These are phyloP conservation scores for Synanthedon tipuliformis DNA, from an alignment of 2,888 invertebrate genomes.

Conservation along the genomic window DNA sequence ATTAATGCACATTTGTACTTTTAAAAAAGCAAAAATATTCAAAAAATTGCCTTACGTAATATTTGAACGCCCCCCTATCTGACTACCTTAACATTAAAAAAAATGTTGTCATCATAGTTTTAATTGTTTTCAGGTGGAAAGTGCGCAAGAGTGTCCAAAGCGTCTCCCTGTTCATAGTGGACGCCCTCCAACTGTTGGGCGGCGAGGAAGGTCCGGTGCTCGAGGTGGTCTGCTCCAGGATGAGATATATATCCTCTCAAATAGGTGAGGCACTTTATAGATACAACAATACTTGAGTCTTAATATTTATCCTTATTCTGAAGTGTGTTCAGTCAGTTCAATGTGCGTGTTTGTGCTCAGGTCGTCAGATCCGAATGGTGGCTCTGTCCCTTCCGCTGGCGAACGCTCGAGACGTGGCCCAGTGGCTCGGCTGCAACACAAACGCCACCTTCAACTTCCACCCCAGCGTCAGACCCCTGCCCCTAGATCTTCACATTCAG, in stretches of 20 bases:
- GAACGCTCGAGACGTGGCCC: constrained; percentile 94
- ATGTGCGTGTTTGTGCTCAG: constrained; percentile 17
- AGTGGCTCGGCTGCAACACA: constrained; percentile 95
- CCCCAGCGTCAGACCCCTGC: constrained; percentile 95
- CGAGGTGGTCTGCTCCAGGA: constrained; percentile 91
- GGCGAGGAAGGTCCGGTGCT: constrained; percentile 94
- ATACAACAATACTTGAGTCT: too few relatives aligned
- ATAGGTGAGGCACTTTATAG: constrained; percentile 68
- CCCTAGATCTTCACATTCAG: constrained; percentile 94
- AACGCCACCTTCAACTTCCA: constrained; percentile 98
- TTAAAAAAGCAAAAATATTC: too few relatives aligned
- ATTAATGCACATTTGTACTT: neutral
- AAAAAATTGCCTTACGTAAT: neutral
- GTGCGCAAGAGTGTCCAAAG: constrained; percentile 98
- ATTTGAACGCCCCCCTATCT: neutral
- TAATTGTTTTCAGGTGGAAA: constrained; percentile 82
- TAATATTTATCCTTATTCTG: too few relatives aligned
- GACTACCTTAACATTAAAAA: neutral
- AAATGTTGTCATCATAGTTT: too few relatives aligned
- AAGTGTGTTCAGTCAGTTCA: too few relatives aligned
- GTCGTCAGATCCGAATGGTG: constrained; percentile 89
- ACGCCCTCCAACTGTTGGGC: constrained; percentile 92
- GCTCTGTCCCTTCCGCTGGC: constrained; percentile 93
- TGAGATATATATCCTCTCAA: constrained; percentile 97
- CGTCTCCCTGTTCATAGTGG: constrained; percentile 94